phyloP scores from a whole-genome alignment of 2,113 vertebrate species.

The Benitochromis conjunctus region DNA sequence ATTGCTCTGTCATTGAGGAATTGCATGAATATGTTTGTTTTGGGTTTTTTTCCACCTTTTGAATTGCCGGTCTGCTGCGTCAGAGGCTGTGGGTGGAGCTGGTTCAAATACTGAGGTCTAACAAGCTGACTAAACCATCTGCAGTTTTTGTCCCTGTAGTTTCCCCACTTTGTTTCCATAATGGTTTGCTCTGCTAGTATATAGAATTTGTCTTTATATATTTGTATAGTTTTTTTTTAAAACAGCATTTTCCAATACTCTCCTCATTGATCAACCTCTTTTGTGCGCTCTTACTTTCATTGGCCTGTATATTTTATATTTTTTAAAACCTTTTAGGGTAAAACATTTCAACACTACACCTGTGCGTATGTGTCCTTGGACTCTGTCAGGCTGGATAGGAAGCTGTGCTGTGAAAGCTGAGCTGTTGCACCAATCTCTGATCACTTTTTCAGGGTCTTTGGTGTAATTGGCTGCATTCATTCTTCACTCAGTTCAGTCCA shows the following conservation, averaged over 20 bases:
- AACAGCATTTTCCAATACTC: background rate
- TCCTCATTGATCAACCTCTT: no score
- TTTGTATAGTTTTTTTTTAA: background rate
- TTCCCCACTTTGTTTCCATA: background rate
- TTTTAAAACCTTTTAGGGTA: background rate
- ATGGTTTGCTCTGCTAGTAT: background rate
- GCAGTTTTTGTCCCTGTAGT: background rate
- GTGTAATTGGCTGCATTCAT: background rate
- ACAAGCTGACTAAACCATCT: background rate
- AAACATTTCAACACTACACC: background rate
- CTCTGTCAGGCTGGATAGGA: background rate
- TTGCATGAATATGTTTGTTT: background rate
- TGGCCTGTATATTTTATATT: background rate
- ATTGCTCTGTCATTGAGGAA: background rate
- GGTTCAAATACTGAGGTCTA: background rate
- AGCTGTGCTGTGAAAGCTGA: background rate
- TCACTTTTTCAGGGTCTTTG: background rate
- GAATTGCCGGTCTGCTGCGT: background rate
- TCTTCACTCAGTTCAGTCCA: background rate
- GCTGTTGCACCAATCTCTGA: background rate
- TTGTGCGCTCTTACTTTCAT: background rate
- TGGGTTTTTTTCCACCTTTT: background rate
- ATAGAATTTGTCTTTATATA: background rate
- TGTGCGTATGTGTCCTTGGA: background rate
- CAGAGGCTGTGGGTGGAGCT: background rate